These are phyloP conservation scores for Spatula versicolor DNA, from an alignment of 2,797 vertebrate genomes.

Conservation along the genomic window DNA sequence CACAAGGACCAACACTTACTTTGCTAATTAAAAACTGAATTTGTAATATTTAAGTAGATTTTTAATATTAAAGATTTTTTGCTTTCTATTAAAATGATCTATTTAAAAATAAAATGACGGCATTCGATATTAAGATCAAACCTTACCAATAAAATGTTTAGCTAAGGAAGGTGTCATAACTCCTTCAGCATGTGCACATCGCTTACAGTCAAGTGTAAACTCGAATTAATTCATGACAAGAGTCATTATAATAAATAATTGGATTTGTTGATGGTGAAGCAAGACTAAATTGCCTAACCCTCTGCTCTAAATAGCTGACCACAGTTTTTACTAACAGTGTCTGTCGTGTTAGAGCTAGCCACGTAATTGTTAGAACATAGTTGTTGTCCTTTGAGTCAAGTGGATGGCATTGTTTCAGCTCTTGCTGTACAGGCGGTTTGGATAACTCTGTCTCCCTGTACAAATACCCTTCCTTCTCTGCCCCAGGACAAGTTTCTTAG, in stretches of 20 bases:
- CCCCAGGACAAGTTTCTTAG: background rate
- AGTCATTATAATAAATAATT: background rate
- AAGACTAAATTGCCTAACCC: slow-evolving; percentile 30
- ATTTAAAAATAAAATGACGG: background rate
- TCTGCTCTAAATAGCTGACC: slow-evolving; percentile 21
- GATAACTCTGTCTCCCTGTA: background rate
- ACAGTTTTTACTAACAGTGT: background rate
- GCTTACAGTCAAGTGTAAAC: background rate
- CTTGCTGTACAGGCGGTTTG: background rate
- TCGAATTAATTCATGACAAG: slow-evolving; percentile 4
- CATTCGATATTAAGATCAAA: background rate
- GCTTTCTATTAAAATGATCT: background rate
- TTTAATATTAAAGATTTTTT: background rate
- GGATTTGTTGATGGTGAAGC: slow-evolving; percentile 34
- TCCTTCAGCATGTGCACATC: background rate
- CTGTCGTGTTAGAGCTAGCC: slow-evolving; percentile 4
- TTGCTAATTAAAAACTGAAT: background rate
- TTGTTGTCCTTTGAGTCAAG: background rate
- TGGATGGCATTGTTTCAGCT: background rate
- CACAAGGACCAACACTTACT: background rate
- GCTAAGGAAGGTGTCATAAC: background rate
- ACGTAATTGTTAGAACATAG: background rate
- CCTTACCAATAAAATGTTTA: background rate
- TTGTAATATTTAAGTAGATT: background rate
- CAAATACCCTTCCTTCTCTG: background rate